phyloP scores from a whole-genome alignment of 2,797 vertebrate species.

The Erithacus rubecula region DNA sequence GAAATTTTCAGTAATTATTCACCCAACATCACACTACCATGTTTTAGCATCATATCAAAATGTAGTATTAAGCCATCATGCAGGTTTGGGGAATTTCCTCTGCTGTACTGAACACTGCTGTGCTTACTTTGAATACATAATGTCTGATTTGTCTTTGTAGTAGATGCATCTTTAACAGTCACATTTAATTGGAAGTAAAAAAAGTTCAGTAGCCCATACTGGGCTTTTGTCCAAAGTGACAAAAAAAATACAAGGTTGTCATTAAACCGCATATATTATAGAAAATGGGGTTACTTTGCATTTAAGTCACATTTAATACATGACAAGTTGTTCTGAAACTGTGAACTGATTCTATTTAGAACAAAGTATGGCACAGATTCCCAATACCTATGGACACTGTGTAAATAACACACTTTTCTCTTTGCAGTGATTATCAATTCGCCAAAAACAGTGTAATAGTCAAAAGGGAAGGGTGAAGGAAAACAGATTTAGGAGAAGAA shows the following conservation, averaged over 20 bases:
- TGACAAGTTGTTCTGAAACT: conserved; percentile 60
- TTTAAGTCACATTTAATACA: conserved; percentile 67
- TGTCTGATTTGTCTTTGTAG: conserved; percentile 19
- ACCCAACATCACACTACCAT: not conserved
- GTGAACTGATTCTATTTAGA: conserved; percentile 55
- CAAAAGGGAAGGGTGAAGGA: conserved; percentile 64
- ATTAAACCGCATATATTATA: conserved; percentile 59
- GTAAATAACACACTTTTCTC: conserved; percentile 55
- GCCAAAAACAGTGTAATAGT: conserved; percentile 70
- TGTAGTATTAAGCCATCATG: not conserved
- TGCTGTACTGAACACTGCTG: not conserved
- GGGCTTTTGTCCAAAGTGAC: conserved; percentile 40
- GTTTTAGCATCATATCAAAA: not conserved
- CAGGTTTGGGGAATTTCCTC: not conserved
- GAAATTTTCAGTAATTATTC: not conserved
- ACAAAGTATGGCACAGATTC: conserved; percentile 69
- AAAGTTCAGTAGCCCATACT: conserved; percentile 13
- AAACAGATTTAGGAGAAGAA: conserved; percentile 64
- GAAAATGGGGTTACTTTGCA: conserved; percentile 68
- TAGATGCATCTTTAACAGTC: conserved; percentile 54
- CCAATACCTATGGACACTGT: conserved; percentile 17
- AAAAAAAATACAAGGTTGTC: conserved; percentile 57
- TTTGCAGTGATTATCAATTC: conserved; percentile 74
- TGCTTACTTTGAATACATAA: not conserved
- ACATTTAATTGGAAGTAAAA: conserved; percentile 4